phyloP scores from a whole-genome alignment of 2,113 vertebrate species.

The Xiphophorus couchianus region DNA sequence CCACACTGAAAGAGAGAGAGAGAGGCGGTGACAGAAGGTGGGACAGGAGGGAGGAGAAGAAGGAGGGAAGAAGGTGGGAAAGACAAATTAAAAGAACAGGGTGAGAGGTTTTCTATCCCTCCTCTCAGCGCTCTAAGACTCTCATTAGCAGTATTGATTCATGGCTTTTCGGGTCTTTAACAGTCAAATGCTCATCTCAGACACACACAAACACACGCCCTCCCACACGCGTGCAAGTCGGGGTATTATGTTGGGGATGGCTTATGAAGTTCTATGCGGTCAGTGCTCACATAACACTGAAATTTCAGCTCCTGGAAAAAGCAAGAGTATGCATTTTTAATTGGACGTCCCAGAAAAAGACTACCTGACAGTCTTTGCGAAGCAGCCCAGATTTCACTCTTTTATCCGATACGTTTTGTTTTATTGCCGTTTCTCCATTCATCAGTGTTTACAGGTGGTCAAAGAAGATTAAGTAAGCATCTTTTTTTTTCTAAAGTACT shows the following conservation, averaged over 20 bases:
- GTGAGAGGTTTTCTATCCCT: conserved; percentile 70
- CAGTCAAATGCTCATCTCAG: conserved; percentile 67
- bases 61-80: conserved; percentile 41
- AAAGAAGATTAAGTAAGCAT: not conserved
- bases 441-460: not conserved
- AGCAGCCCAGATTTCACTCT: not conserved
- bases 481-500: not conserved
- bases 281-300: conserved; percentile 35
- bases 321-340: conserved; percentile 68
- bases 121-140: conserved; percentile 69
- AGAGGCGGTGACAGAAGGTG: not conserved
- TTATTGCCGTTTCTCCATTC: not conserved
- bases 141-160: conserved; percentile 80
- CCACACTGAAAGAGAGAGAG: not conserved
- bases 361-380: not conserved
- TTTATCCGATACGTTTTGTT: not conserved
- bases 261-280: conserved; percentile 26
- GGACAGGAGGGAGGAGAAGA: not conserved
- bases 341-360: conserved; percentile 25
- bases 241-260: conserved; percentile 34
- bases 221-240: conserved; percentile 3
- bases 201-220: conserved; percentile 9
- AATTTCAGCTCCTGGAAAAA: conserved; percentile 66
- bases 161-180: conserved; percentile 73
- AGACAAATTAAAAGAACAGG: conserved; percentile 67